Base-by-base conservation (phyloP, 1,140 invertebrate species). In the Microplitis demolitor region DNA sequence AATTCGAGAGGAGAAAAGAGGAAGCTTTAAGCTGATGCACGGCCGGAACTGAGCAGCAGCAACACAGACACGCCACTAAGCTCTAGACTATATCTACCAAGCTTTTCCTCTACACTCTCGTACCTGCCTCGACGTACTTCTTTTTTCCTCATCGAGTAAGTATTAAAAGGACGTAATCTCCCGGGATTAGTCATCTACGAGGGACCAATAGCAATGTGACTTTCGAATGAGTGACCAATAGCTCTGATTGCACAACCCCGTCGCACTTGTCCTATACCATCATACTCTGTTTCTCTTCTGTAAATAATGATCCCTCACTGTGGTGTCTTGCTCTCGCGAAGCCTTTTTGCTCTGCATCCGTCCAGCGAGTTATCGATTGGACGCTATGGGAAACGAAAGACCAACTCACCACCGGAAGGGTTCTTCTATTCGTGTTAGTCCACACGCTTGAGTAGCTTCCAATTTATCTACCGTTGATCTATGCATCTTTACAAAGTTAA, bases 91-190 rank as follows among this genome's bases (percentile, higher is more conserved):
- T 72, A 66, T 66, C 50, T 14, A 14, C 14, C 11, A 4, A 33
- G 11, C 31, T 67, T 66, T 61, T 51, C 13, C 16, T 50, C 6
- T 50, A 11, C 53, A 37, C 31, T 39, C 39, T 31, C 56, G 14
- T 56, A 11, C 53, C 67, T 11, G 51, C 71, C 14, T 35, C 3
- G 50, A 14, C 16, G 16, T 67, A 31, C 24, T 66, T 31, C n/a
- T 66, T 53, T 67, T 71, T 73, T 78, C 76, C 75, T 78, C 76
- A 76, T 73, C 75, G 76, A 76, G 66, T 74, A 68, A 64, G 80
- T 79, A 83, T 83, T 83, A 83, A 82, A 82, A 82, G 76, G 75
- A 80, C 69, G 69, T 76, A 76, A 76, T 76, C 72, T 72, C 70
- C 37, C 9, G 39, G 54, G 75, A 76, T 76, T 76, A 72, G 66